Conservation (phyloP, 2,888 invertebrate species). For the Drosophila pegasa region DNA sequence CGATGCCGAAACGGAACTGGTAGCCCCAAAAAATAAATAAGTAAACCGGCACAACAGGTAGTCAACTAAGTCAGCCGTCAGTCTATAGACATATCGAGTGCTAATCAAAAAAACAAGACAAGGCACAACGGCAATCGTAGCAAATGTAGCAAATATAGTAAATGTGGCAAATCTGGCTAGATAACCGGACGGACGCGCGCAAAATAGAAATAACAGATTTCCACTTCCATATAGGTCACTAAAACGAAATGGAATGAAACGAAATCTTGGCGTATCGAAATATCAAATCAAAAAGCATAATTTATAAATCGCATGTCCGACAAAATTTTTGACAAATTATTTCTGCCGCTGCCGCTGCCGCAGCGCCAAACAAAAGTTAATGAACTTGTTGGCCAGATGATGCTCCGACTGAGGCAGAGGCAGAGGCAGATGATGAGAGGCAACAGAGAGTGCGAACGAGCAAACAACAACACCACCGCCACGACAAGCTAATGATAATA, state of each 20-base stretch:
- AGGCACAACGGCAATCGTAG: slow-evolving; percentile 15
- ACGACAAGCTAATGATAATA: slow-evolving; percentile 65
- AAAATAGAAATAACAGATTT: slow-evolving; percentile 15
- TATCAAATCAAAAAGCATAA: slow-evolving; percentile 58
- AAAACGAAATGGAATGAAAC: slow-evolving; percentile 23
- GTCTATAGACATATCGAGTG: slow-evolving; percentile 31
- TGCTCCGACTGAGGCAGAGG: slow-evolving; percentile 5
- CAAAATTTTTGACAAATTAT: slow-evolving; percentile 74
- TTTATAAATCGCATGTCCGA: slow-evolving; percentile 75
- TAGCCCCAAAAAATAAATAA: slow-evolving; percentile 62
- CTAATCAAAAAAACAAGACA: slow-evolving; percentile 59
- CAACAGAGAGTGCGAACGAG: slow-evolving; percentile 40
- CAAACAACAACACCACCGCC: slow-evolving; percentile 34
- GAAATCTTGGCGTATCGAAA: slow-evolving; percentile 32
- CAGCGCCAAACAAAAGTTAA: slow-evolving; percentile 67
- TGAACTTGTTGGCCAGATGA: slow-evolving; percentile 63
- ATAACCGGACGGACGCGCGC: slow-evolving; percentile 67
- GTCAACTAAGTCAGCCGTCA: slow-evolving; percentile 26
- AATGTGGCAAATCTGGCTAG: slow-evolving; percentile 15
- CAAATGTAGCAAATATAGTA: slow-evolving; percentile 10
- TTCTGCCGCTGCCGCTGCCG: slow-evolving; percentile 45
- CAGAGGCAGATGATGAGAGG: slow-evolving; percentile 22
- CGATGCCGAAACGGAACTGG: slow-evolving; percentile 64
- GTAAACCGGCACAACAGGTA: slow-evolving; percentile 79
- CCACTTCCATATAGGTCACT: slow-evolving; percentile 48